phyloP scores from a whole-genome alignment of 2,888 invertebrate genomes.

The Epicampocera succincta region DNA sequence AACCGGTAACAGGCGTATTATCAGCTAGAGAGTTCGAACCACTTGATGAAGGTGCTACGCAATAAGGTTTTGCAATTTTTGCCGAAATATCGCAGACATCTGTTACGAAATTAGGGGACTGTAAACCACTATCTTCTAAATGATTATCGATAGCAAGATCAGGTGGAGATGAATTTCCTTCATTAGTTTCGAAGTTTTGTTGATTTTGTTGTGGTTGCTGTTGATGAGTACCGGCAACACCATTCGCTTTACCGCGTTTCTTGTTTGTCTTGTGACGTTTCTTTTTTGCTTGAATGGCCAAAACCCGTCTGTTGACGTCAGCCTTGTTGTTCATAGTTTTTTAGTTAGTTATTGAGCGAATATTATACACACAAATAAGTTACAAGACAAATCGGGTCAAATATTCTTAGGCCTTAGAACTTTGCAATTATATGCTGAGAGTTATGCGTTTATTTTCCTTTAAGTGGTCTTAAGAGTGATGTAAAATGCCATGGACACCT shows the following conservation, averaged over 20 bases:
- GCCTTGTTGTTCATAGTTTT: constrained; percentile 90
- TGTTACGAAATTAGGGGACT: constrained; percentile 66
- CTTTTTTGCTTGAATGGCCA: constrained; percentile 95
- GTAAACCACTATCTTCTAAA: constrained; percentile 60
- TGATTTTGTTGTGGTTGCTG: constrained; percentile 67
- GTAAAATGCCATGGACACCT: constrained; percentile 47
- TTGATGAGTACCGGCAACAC: constrained; percentile 74
- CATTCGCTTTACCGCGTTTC: constrained; percentile 90
- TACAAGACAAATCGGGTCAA: constrained; percentile 60
- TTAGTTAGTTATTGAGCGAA: constrained; percentile 44
- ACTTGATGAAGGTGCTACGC: constrained; percentile 74
- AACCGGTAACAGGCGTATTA: constrained; percentile 73
- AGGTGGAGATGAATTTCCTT: constrained; percentile 73
- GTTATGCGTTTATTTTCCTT: constrained; percentile 40
- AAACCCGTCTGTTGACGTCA: constrained; percentile 94
- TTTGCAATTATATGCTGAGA: constrained; percentile 18
- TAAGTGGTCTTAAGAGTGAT: constrained; percentile 46
- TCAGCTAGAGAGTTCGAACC: constrained; percentile 69
- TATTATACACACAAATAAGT: constrained; percentile 49
- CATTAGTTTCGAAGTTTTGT: constrained; percentile 58
- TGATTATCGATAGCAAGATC: constrained; percentile 51
- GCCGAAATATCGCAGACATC: constrained; percentile 68
- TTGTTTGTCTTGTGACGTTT: constrained; percentile 94
- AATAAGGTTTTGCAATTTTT: constrained; percentile 73
- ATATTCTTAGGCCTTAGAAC: constrained; percentile 41